Percentiles rank a stretch among this genome's conserved stretches.
These are phyloP conservation scores for Galerucella nymphaeae DNA, from an alignment of 2,888 invertebrate species.

Conservation along the genomic window DNA sequence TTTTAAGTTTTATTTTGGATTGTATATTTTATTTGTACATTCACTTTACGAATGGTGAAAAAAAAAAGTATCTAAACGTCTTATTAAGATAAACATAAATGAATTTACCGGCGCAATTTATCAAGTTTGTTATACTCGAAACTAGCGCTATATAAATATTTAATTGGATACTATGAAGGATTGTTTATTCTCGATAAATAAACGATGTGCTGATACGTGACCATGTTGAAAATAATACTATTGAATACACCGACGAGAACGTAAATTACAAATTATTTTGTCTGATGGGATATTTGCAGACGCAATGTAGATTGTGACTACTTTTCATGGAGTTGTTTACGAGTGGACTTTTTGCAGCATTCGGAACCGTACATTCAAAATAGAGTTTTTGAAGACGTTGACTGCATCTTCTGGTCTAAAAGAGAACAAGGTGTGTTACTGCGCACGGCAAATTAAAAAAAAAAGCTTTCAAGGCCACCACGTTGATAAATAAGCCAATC, in stretches of 20 bases:
- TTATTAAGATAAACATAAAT: conserved; percentile 19
- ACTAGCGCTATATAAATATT: conserved; percentile 40
- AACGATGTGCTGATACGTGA: conserved; percentile 46
- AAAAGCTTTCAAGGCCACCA: too few relatives aligned
- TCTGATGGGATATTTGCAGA: neutral
- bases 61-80: conserved; percentile 17
- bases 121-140: conserved; percentile 35
- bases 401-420: too few relatives aligned
- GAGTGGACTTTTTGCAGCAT: too few relatives aligned
- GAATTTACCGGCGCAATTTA: conserved; percentile 35
- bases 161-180: conserved; percentile 38
- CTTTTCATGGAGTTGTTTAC: neutral
- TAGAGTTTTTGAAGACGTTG: too few relatives aligned
- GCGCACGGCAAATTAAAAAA: too few relatives aligned
- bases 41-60: conserved; percentile 3
- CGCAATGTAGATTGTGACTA: neutral
- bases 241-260: conserved; percentile 46
- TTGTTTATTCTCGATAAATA: conserved; percentile 44
- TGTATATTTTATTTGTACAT: conserved; percentile 8
- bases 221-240: conserved; percentile 43
- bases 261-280: conserved; percentile 9
- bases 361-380: too few relatives aligned
- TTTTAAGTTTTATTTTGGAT: neutral
- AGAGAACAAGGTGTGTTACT: too few relatives aligned
- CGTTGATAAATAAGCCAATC: too few relatives aligned